Evolutionary conservation across 2,113 vertebrate genomes (phyloP).

Genomic region (Macrotis lagotis): DNA sequence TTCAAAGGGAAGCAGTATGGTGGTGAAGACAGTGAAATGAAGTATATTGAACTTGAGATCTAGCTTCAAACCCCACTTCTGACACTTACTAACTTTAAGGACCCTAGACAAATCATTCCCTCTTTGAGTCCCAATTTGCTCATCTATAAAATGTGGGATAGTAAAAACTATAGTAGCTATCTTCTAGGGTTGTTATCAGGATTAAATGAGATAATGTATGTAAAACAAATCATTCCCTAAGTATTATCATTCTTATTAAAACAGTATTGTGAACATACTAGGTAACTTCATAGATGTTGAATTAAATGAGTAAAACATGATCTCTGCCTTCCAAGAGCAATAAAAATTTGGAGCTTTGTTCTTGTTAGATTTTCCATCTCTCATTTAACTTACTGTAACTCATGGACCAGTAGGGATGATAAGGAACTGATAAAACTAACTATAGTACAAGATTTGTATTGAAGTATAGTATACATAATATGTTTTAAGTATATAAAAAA

Average conservation of each 20-base stretch:
- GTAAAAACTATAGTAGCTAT: background rate
- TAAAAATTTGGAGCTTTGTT: background rate
- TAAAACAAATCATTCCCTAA: background rate
- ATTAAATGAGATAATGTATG: background rate
- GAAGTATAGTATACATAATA: background rate
- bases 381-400: background rate
- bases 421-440: background rate
- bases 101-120: background rate
- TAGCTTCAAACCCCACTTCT: background rate
- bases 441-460: background rate
- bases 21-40: background rate
- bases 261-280: background rate
- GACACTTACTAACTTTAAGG: background rate
- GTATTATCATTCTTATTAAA: background rate
- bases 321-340: background rate
- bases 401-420: background rate
- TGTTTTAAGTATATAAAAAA: background rate
- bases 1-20: background rate
- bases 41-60: background rate
- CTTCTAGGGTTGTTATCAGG: too few species aligned
- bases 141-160: background rate
- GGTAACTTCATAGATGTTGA: background rate
- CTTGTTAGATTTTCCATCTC: background rate
- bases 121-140: background rate
- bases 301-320: background rate